Percentiles rank a stretch among this genome's conserved stretches.
Conservation (phyloP, 2,888 invertebrate genomes). For the Deroplatys truncata region DNA sequence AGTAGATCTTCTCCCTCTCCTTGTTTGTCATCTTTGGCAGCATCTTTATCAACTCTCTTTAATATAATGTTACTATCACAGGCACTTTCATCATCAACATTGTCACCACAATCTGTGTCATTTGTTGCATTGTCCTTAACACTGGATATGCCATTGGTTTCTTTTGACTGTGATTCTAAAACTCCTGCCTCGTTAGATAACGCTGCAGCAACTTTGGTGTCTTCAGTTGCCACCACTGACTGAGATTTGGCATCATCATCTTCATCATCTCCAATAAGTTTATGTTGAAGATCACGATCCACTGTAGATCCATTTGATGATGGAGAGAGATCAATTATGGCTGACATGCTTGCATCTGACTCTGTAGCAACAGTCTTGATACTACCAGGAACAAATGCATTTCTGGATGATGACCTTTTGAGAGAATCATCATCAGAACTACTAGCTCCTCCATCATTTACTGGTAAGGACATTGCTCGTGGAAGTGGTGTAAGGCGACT, state of each 20-base stretch:
- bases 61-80: conserved; percentile 50
- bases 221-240: neutral
- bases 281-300: neutral
- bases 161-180: conserved; percentile 5
- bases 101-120: conserved; percentile 15
- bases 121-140: conserved; percentile 14
- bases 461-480: conserved; percentile 40
- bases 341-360: conserved; percentile 6
- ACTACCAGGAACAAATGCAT: neutral
- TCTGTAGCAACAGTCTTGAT: conserved; percentile 7
- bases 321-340: conserved; percentile 24
- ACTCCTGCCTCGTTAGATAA: neutral
- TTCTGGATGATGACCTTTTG: conserved; percentile 11
- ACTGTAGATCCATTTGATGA: conserved; percentile 19
- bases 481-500: conserved; percentile 51
- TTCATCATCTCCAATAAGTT: neutral
- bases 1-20: conserved; percentile 19
- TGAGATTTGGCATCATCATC: neutral
- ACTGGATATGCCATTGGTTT: conserved; percentile 19
- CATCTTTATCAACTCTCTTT: conserved; percentile 35
- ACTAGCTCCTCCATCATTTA: conserved; percentile 36
- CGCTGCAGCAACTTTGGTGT: neutral
- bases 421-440: conserved; percentile 30
- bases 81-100: conserved; percentile 43
- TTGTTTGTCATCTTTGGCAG: conserved; percentile 30